phyloP scores from a whole-genome alignment of 2,888 invertebrate species.

The Drosophila borealis region DNA sequence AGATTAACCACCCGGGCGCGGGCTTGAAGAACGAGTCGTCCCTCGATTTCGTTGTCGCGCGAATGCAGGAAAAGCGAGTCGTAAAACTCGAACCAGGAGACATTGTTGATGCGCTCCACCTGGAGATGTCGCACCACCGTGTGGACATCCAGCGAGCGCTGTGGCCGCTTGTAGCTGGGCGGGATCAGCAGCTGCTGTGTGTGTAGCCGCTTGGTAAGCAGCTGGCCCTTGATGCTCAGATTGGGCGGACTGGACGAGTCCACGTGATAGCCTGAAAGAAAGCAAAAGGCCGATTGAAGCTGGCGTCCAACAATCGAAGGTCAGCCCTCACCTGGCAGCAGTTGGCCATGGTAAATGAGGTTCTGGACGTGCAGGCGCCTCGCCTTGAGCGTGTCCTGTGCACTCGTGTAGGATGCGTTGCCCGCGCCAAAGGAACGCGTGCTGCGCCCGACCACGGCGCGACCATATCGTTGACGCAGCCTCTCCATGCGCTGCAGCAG shows the following conservation, averaged over 20 bases:
- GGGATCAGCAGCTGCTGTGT: conserved; percentile 64
- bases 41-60: conserved; percentile 73
- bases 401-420: conserved; percentile 8
- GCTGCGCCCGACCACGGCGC: conserved; percentile 19
- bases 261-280: conserved; percentile 60
- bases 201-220: conserved; percentile 64
- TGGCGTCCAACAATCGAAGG: neutral
- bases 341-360: conserved; percentile 70
- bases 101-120: conserved; percentile 74
- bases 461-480: conserved; percentile 45
- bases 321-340: conserved; percentile 70
- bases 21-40: conserved; percentile 75
- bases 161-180: conserved; percentile 27
- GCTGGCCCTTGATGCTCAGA: conserved; percentile 51
- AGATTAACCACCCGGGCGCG: conserved; percentile 59
- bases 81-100: conserved; percentile 75
- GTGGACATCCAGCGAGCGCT: neutral
- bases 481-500: conserved; percentile 60
- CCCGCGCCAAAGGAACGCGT: conserved; percentile 57
- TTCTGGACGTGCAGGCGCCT: conserved; percentile 70
- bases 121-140: conserved; percentile 42
- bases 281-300: too few relatives aligned
- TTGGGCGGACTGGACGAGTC: conserved; percentile 40
- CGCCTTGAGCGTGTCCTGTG: conserved; percentile 54
- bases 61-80: conserved; percentile 72